Conservation (phyloP, 1,140 invertebrate genomes). For the Drosophila nigrodunni region DNA sequence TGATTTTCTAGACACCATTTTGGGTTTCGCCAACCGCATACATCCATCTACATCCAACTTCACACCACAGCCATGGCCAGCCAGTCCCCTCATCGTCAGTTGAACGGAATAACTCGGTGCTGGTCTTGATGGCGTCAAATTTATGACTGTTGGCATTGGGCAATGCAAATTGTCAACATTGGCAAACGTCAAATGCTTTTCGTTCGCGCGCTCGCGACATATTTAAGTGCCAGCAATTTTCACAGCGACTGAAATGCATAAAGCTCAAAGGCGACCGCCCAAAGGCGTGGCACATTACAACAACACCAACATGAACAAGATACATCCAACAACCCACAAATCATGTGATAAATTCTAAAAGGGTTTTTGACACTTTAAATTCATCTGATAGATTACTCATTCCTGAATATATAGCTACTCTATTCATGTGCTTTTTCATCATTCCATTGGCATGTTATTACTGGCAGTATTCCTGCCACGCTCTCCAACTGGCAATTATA, state of each 20-base stretch:
- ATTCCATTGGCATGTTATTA: neutral
- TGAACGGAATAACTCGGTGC: neutral
- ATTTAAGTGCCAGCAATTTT: slow-evolving; percentile 52
- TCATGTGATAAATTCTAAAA: slow-evolving; percentile 10
- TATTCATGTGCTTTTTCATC: neutral
- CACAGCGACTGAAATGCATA: slow-evolving; percentile 45
- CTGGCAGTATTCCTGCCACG: too few relatives aligned
- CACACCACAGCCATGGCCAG: neutral
- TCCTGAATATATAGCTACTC: neutral
- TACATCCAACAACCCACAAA: slow-evolving; percentile 9
- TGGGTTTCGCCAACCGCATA: neutral
- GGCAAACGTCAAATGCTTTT: slow-evolving; percentile 51
- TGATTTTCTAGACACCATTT: neutral
- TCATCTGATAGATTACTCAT: neutral
- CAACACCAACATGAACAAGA: slow-evolving; percentile 9
- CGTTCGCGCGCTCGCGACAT: slow-evolving; percentile 29
- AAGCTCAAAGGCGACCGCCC: slow-evolving; percentile 18
- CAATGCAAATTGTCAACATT: slow-evolving; percentile 58
- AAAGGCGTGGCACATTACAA: slow-evolving; percentile 1
- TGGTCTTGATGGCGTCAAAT: slow-evolving; percentile 47
- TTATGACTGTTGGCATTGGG: slow-evolving; percentile 52
- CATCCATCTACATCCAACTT: neutral
- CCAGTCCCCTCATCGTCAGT: neutral
- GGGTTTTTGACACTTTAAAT: neutral
- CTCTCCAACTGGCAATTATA: too few relatives aligned